phyloP scores from a whole-genome alignment of 1,140 invertebrate species.

The Oppia nitens region DNA sequence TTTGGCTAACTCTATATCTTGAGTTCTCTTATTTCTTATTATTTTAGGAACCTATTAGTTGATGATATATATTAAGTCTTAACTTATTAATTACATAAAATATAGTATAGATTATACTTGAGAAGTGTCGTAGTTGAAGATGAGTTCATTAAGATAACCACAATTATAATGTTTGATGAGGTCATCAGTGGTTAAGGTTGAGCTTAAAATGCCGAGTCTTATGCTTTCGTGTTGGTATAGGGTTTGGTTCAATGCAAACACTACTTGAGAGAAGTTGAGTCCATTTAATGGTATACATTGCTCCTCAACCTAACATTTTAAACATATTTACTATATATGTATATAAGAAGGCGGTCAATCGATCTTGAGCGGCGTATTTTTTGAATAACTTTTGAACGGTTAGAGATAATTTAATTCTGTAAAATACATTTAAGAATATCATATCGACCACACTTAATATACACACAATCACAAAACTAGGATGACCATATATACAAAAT shows the following conservation, averaged over 20 bases:
- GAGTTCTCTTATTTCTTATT: conserved; percentile 15
- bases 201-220: conserved; percentile 23
- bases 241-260: conserved; percentile 40
- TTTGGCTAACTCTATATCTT: conserved; percentile 27
- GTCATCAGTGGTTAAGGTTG: conserved; percentile 32
- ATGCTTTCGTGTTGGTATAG: conserved; percentile 34
- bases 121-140: conserved; percentile 34
- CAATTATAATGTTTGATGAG: conserved; percentile 39
- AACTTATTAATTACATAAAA: conserved; percentile 4
- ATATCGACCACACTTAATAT: no score
- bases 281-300: conserved; percentile 39
- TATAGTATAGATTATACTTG: conserved; percentile 23
- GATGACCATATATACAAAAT: no score
- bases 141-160: conserved; percentile 35
- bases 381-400: no score
- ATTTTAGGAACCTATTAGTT: conserved; percentile 20
- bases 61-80: no score
- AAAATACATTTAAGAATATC: no score
- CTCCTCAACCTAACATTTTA: conserved; percentile 32
- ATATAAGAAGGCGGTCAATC: no score
- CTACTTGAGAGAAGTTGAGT: conserved; percentile 36
- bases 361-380: no score
- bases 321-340: no score
- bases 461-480: no score
- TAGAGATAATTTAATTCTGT: no score